A percentile compares a stretch with the other conserved stretches of the same genome.
Evolutionary conservation across 1,140 invertebrate species (phyloP).

Genomic region (Rhopalosiphum maidis): DNA sequence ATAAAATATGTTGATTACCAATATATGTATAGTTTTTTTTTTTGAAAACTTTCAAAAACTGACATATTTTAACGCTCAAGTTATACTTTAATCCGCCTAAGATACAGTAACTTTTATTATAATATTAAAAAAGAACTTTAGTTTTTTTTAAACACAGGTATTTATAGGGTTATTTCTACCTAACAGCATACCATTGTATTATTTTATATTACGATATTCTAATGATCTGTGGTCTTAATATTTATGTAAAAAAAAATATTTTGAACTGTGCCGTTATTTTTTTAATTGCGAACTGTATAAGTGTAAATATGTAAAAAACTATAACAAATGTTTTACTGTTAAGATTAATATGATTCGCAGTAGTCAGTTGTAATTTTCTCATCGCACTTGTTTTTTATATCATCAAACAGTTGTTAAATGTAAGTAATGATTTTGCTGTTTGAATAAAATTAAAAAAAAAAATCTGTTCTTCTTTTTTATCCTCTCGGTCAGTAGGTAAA

Average conservation of each 20-base stretch:
- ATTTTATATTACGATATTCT: background rate
- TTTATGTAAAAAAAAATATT: background rate
- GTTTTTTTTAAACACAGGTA: too few relatives aligned
- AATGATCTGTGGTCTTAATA: background rate
- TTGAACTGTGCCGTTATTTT: conserved; percentile 5
- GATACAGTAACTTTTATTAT: background rate
- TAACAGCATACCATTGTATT: background rate
- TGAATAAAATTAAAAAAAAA: conserved; percentile 37
- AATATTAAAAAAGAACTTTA: background rate
- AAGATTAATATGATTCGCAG: conserved; percentile 21
- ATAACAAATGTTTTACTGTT: conserved; percentile 46
- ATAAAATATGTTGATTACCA: background rate
- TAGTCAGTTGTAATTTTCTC: conserved; percentile 21
- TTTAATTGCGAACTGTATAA: background rate
- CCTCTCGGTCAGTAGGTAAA: conserved; percentile 48
- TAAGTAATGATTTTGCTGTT: conserved; percentile 47
- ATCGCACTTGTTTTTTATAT: conserved; percentile 28
- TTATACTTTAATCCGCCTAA: background rate
- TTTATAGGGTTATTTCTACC: background rate
- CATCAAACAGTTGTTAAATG: conserved; percentile 1
- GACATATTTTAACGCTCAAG: background rate
- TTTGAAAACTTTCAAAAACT: background rate
- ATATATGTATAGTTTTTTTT: background rate
- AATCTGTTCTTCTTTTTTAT: conserved; percentile 19
- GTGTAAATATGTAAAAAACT: conserved; percentile 7